phyloP scores from a whole-genome alignment of 2,113 vertebrate genomes.

The Sylvia atricapilla region DNA sequence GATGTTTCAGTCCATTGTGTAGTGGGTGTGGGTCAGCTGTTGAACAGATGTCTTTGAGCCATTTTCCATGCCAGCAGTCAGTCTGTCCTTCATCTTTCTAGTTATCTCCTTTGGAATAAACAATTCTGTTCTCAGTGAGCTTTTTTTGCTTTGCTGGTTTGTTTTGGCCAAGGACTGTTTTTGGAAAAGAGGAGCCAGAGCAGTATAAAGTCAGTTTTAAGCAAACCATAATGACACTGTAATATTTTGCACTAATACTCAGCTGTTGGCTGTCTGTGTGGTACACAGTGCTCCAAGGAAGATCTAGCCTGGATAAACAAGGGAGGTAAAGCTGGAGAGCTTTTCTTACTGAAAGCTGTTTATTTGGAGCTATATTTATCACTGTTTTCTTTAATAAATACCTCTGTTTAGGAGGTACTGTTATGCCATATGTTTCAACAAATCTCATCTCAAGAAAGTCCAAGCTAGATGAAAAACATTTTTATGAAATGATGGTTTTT shows the following conservation, averaged over 20 bases:
- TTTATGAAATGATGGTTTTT: not conserved
- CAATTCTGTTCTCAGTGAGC: not conserved
- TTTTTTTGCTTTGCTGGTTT: not conserved
- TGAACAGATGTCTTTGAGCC: not conserved
- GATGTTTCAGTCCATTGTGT: not conserved
- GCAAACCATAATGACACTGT: not conserved
- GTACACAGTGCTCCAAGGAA: not conserved
- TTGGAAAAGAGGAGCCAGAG: not conserved
- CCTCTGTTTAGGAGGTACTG: conserved; percentile 4
- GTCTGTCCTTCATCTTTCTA: not conserved
- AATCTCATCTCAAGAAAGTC: not conserved
- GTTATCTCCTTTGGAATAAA: not conserved
- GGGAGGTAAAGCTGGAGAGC: not conserved
- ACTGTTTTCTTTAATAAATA: conserved; percentile 7
- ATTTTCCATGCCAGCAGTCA: not conserved
- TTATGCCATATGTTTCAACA: not conserved
- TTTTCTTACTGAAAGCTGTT: not conserved
- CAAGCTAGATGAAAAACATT: not conserved
- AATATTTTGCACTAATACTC: not conserved
- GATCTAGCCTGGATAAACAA: not conserved
- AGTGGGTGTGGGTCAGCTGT: not conserved
- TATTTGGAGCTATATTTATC: conserved; percentile 3
- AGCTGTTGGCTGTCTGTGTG: not conserved
- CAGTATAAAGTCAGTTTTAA: not conserved
- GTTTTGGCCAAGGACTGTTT: not conserved